Base-by-base conservation (phyloP, 1,140 invertebrate species). In the Macrobrachium nipponense region DNA sequence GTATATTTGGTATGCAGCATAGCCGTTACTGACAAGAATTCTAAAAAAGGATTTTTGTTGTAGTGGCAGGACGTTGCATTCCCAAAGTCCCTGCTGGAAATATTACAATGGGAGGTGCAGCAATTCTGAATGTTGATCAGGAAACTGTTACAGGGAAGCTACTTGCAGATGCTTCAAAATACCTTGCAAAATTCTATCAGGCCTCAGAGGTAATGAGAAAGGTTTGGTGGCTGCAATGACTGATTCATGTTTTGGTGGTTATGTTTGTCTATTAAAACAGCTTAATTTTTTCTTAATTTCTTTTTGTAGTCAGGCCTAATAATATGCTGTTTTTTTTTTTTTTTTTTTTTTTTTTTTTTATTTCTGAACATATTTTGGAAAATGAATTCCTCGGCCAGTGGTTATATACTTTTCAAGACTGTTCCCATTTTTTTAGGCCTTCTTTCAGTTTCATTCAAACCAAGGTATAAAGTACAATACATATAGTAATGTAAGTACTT, bases 11-110 rank as follows among this genome's bases (percentile, higher is more conserved):
- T 23, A 36, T 73, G 36, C 17, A 5, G 36, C 36, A 73, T 73
- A 17, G 18, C 17, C 43, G 70, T 7, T 36, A 27, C 17, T 5
- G 5, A 36, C 12, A 27, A 18, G 75, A 58, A 44, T 44, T 51
- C 51, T 14, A 58, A 36, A 73, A 5, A 15, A 8, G 5, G 58
- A 59, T 82, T 36, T 82, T 44, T 75, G 27, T 82, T 73, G 58
- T 84, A 89, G 88, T 89, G 85, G 88, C 82, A n/a, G 75, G 76
- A 64, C 88, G 88, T 58, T 89, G 88, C 68, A 87, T 89, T 51
- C 88, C 88, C 8, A 78, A 36, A n/a, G 79, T 89, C 20, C 76
- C 80, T 58, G 82, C 80, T 7, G 77, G 66, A 12, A n/a, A 66
- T 51, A 64, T 84, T 44, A 51, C 23, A 27, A 23, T 76, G n/a